Evolutionary conservation across 2,797 vertebrate genomes (phyloP).

Genomic region (Triplophysa bombifrons): DNA sequence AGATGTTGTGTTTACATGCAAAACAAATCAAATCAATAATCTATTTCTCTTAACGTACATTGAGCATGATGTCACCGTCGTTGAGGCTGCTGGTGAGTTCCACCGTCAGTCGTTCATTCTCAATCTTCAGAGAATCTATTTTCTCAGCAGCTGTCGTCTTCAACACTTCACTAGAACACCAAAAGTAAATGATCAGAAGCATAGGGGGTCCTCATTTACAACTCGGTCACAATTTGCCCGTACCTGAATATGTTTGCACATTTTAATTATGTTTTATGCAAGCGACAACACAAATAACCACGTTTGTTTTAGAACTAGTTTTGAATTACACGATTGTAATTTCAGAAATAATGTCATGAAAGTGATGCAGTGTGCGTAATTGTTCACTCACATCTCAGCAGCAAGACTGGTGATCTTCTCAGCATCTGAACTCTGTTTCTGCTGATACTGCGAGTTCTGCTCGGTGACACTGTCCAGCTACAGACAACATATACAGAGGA

Average conservation of each 20-base stretch:
- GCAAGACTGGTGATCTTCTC: conserved; percentile 81
- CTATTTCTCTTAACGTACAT: conserved; percentile 60
- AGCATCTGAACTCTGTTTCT: conserved; percentile 82
- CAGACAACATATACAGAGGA: conserved; percentile 20
- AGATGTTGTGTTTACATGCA: too few relatives aligned
- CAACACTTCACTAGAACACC: conserved; percentile 84
- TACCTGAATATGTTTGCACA: too few relatives aligned
- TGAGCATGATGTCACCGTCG: conserved; percentile 76
- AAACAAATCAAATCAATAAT: background rate
- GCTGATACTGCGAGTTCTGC: conserved; percentile 82
- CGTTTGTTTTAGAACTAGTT: too few relatives aligned
- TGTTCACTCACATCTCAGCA: conserved; percentile 88
- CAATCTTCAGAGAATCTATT: conserved; percentile 83
- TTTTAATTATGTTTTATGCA: too few relatives aligned
- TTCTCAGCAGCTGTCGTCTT: conserved; percentile 82
- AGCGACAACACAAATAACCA: too few relatives aligned
- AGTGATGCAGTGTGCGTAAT: background rate
- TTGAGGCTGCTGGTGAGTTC: conserved; percentile 82
- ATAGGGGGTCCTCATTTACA: background rate
- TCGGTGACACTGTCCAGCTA: conserved; percentile 86
- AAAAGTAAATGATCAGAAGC: background rate
- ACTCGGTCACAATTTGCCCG: background rate
- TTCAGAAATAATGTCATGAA: background rate
- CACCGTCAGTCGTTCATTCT: conserved; percentile 85
- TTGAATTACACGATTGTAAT: background rate